Percentiles rank a stretch among this genome's conserved stretches.
These are phyloP conservation scores for Brachionus manjavacas DNA, from an alignment of 1,140 invertebrate species.

Conservation along the genomic window DNA sequence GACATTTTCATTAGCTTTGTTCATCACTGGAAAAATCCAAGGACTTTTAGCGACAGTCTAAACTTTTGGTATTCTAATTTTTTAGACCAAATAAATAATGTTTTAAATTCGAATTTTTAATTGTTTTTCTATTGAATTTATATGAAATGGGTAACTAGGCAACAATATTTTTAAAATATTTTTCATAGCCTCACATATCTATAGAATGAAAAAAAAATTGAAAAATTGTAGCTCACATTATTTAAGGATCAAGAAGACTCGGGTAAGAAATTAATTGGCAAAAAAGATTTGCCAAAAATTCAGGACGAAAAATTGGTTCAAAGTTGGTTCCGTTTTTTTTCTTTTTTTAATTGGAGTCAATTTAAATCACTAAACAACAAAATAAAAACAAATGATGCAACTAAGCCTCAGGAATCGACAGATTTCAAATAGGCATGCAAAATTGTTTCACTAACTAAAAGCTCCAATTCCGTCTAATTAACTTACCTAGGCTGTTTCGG, in stretches of 20 bases:
- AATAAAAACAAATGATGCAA: neutral
- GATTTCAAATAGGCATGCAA: neutral
- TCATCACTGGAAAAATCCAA: neutral
- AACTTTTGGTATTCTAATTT: neutral
- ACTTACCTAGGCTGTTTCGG: neutral
- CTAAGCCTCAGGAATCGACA: neutral
- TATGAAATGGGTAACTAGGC: neutral
- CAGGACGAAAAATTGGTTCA: neutral
- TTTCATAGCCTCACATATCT: slow-evolving; percentile 30
- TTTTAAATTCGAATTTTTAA: neutral
- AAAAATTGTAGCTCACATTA: neutral
- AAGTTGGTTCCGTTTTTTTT: neutral
- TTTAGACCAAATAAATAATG: neutral
- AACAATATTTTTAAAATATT: slow-evolving; percentile 6
- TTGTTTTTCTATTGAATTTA: slow-evolving; percentile 17
- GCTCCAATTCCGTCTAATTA: neutral
- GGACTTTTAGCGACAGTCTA: neutral
- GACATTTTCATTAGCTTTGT: neutral
- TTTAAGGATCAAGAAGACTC: neutral
- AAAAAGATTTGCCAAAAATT: neutral
- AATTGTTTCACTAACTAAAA: neutral
- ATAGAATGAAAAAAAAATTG: neutral
- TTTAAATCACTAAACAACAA: neutral
- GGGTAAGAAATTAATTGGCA: neutral
- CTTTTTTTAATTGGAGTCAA: neutral